Percentiles rank a stretch among this genome's conserved stretches.
phyloP scores from a whole-genome alignment of 2,888 invertebrate species.

The Ellobium chinense region DNA sequence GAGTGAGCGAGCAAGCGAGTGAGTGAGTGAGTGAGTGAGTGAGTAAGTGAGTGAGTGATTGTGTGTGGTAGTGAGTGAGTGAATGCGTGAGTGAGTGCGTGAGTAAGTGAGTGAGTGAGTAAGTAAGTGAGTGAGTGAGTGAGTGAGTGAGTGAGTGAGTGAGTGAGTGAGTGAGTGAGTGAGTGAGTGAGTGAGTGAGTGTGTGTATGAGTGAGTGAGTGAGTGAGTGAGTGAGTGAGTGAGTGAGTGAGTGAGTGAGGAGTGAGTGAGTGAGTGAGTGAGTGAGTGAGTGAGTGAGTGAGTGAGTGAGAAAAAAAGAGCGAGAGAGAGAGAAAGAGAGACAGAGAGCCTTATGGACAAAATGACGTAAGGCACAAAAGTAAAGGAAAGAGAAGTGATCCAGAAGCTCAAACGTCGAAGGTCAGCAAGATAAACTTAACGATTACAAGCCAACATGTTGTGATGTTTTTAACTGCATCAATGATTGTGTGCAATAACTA shows the following conservation, averaged over 20 bases:
- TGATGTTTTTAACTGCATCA: too few species aligned
- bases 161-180: neutral
- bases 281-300: neutral
- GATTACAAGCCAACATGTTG: too few species aligned
- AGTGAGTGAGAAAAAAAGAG: neutral
- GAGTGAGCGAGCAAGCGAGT: neutral
- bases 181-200: neutral
- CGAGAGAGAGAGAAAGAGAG: neutral
- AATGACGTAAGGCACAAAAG: neutral
- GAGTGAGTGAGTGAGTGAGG: neutral
- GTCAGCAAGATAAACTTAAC: too few species aligned
- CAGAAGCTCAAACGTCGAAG: too few species aligned
- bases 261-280: neutral
- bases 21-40: neutral
- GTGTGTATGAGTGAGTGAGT: neutral
- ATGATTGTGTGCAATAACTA: too few species aligned
- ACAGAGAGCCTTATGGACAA: neutral
- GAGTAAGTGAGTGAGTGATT: neutral
- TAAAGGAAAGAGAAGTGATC: neutral
- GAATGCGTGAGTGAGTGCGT: neutral
- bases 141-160: neutral
- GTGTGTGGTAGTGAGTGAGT: neutral
- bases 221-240: neutral
- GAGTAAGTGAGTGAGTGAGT: neutral
- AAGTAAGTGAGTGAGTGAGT: neutral